Base-by-base conservation (phyloP, 2,113 vertebrate species). In the Melanotaenia duboulayi region DNA sequence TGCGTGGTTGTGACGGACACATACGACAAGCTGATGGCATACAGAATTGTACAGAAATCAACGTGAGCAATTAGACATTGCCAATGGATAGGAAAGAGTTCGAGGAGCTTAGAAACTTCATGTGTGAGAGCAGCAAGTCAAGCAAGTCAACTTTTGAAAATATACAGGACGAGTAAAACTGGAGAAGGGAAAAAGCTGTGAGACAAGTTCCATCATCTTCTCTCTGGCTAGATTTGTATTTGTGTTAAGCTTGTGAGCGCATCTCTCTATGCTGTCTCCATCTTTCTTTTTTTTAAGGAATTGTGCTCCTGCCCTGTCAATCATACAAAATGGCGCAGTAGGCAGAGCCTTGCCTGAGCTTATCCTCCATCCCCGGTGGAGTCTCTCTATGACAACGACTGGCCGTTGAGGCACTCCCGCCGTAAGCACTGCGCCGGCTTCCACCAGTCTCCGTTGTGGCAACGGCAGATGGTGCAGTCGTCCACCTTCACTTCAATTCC, bases 401-500 rank as follows among this genome's bases (percentile, higher is more conserved):
- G 96, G 92, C 97, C 96, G 67, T 96, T 97, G 94, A 99, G 97
- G 93, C 98, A 99, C 87, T 99, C 97, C 0, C 97, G 94, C 87
- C 98, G 96, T 90, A 97, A 96, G 85, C 98, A 99, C 93, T 98
- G 97, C 1, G 98, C 98, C 0, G 97, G 97, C 87, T 99, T 99
- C 97, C 97, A 99, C 97, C 98, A 99, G 94, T 99, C 97, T 84
- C 97, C 98, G 32, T 95, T 97, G 95, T 98, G 97, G 94, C 98
- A 99, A 87, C 98, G 97, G 91, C 98, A 99, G 94, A 99, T 97
- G 94, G 97, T 98, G 94, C 98, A 99, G 91, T 98, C 97, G 71
- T 99, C 98, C 95, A 99, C 98, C 94, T 99, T 99, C 82, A 99
- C 98, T 90, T 99, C 97, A 42, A 97, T 98, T 91, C 98, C 97